phyloP scores from a whole-genome alignment of 2,888 invertebrate genomes.

The Micoletzkya japonica region DNA sequence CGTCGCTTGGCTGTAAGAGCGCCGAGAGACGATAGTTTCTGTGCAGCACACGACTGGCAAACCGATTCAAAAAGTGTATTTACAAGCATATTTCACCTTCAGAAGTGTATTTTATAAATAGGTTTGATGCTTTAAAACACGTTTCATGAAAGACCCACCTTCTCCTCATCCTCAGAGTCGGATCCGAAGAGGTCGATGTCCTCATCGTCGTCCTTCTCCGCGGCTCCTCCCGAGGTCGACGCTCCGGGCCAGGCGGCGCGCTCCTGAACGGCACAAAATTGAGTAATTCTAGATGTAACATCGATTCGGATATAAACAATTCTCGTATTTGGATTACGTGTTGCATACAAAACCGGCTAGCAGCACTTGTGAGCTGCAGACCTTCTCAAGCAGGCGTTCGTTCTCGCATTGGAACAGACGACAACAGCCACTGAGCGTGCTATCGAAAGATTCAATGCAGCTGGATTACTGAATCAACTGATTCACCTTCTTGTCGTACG shows the following conservation, averaged over 20 bases:
- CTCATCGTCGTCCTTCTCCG: constrained; percentile 45
- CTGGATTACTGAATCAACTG: neutral
- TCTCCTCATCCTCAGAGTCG: constrained; percentile 58
- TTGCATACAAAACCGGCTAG: neutral
- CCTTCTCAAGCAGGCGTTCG: neutral
- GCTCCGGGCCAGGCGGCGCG: constrained; percentile 48
- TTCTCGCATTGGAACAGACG: neutral
- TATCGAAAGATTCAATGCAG: neutral
- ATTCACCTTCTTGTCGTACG: constrained; percentile 44
- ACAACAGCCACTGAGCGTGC: neutral
- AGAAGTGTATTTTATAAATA: too few relatives aligned
- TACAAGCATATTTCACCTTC: too few relatives aligned
- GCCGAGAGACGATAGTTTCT: neutral
- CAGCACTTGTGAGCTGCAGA: neutral
- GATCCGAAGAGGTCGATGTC: constrained; percentile 63
- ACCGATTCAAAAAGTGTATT: neutral
- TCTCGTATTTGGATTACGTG: neutral
- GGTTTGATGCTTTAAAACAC: neutral
- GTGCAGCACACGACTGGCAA: too few relatives aligned
- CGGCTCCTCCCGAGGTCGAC: constrained; percentile 37
- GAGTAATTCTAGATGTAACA: neutral
- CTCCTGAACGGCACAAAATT: constrained; percentile 23
- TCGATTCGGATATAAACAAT: too few relatives aligned
- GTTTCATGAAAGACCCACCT: constrained; percentile 31
- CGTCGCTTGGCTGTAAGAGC: neutral